These are phyloP conservation scores for Drosophila bocki DNA, from an alignment of 1,140 invertebrate genomes.

Conservation along the genomic window DNA sequence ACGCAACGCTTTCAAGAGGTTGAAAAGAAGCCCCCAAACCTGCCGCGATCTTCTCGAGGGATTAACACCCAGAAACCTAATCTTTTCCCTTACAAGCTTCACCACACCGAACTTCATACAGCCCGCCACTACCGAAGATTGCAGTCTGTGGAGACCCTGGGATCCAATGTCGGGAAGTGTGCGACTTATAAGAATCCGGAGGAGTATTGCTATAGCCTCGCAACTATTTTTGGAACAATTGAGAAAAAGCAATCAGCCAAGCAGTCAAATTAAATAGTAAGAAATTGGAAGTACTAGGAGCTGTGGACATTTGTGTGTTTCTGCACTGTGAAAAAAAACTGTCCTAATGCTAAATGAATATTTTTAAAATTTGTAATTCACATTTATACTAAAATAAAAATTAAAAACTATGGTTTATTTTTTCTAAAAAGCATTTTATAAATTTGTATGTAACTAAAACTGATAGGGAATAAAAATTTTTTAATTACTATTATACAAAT, in stretches of 20 bases:
- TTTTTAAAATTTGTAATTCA: background rate
- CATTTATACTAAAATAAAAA: background rate
- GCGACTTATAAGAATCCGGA: slow-evolving; percentile 58
- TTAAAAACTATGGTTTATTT: background rate
- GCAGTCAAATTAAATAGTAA: background rate
- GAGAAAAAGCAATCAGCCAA: slow-evolving; percentile 2
- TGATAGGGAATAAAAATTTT: background rate
- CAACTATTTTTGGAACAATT: slow-evolving; percentile 5
- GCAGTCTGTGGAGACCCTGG: slow-evolving; percentile 31
- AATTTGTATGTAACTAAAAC: background rate
- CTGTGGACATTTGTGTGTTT: background rate
- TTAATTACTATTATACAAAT: background rate
- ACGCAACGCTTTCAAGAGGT: background rate
- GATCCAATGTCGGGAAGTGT: slow-evolving; percentile 52
- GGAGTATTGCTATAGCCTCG: slow-evolving; percentile 48
- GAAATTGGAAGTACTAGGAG: background rate
- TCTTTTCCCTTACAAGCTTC: slow-evolving; percentile 9
- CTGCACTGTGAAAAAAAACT: background rate
- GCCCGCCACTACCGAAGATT: slow-evolving; percentile 1
- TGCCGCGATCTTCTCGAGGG: slow-evolving; percentile 8
- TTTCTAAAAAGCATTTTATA: background rate
- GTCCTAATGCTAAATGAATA: background rate
- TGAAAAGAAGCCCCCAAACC: slow-evolving; percentile 8
- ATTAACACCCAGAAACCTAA: slow-evolving; percentile 4
- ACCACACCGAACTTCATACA: slow-evolving; percentile 26